Evolutionary conservation across 2,888 invertebrate genomes (phyloP).

Genomic region (Acrobeloides nanus): DNA sequence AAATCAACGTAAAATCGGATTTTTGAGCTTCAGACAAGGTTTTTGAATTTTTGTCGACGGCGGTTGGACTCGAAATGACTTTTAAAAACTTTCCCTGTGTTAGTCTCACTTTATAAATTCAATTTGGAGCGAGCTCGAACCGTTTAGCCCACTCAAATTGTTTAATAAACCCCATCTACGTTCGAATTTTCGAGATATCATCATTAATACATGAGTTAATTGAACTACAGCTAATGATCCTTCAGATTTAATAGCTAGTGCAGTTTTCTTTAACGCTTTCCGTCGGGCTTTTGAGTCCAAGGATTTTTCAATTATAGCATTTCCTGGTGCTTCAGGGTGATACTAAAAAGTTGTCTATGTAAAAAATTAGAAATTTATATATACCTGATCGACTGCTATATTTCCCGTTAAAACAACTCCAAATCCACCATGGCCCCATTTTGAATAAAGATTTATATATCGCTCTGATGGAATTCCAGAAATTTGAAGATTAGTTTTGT

Average conservation of each 20-base stretch:
- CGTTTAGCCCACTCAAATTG: too few relatives aligned
- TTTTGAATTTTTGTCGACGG: too few relatives aligned
- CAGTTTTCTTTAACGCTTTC: slow-evolving; percentile 13
- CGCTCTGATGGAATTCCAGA: slow-evolving; percentile 32
- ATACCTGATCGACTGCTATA: slow-evolving; percentile 14
- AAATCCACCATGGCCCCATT: slow-evolving; percentile 30
- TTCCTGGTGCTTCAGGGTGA: slow-evolving; percentile 26
- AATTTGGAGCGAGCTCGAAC: too few relatives aligned
- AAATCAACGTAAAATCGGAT: too few relatives aligned
- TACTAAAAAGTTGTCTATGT: too few relatives aligned
- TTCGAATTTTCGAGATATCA: too few relatives aligned
- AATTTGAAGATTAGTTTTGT: slow-evolving; percentile 15
- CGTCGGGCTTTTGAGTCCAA: slow-evolving; percentile 14
- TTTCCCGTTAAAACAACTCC: slow-evolving; percentile 24
- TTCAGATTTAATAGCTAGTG: slow-evolving; percentile 22
- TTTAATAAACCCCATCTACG: too few relatives aligned
- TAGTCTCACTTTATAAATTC: too few relatives aligned
- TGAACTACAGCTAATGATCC: slow-evolving; percentile 31
- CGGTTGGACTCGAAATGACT: too few relatives aligned
- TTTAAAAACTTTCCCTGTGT: too few relatives aligned
- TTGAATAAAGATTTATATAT: slow-evolving; percentile 25
- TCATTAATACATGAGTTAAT: slow-evolving; percentile 23
- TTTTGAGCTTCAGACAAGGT: too few relatives aligned
- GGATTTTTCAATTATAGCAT: slow-evolving; percentile 9
- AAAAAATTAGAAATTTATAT: too few relatives aligned